Base-by-base conservation (phyloP, 2,797 vertebrate genomes). In the Cossypha caffra region DNA sequence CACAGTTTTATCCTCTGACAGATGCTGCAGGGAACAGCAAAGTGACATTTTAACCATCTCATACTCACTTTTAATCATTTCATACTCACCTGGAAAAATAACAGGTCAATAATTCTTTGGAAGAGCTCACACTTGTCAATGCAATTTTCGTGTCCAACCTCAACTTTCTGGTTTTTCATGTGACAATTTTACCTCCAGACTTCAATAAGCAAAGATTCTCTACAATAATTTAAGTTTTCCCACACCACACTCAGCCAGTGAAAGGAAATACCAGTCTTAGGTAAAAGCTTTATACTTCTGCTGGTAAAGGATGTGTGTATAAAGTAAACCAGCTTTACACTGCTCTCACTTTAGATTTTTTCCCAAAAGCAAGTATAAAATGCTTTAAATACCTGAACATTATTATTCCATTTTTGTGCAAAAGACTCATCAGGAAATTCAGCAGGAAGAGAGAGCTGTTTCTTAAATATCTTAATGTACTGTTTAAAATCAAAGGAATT, bases 331-430 rank as follows among this genome's bases (percentile, higher is more conserved):
- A 54, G 42, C 21, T 77, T 54, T 18, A 18, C 29, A 54, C 11
- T 58, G 20, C n/a, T 61, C 83, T 86, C 62, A 62, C 11, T 94
- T 88, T 10, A 29, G 61, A 88, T 85, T 52, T 76, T 61, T 24
- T 50, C 67, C 17, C 58, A 37, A 72, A 78, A 64, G 13, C 10
- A 69, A 42, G 5, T 31, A 51, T 7, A 38, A 66, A 74, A 38
- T 78, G 45, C 35, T 96, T 58, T 13, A 85, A 93, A 68, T 98
- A 99, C 99, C 98, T 98, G 96, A 68, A 99, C 6, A 24, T 97
- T 96, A 43, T 93, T 75, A 90, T 99, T 99, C 99, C 99, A 99
- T n/a, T 98, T 98, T 47, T 98, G 92, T 35, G 97, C 92, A 54
- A 99, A 99, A 76, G 47, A 28, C 31, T 61, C 40, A 68, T 99